These are phyloP conservation scores for Aphis craccivora DNA, from an alignment of 1,140 invertebrate species.

Conservation along the genomic window DNA sequence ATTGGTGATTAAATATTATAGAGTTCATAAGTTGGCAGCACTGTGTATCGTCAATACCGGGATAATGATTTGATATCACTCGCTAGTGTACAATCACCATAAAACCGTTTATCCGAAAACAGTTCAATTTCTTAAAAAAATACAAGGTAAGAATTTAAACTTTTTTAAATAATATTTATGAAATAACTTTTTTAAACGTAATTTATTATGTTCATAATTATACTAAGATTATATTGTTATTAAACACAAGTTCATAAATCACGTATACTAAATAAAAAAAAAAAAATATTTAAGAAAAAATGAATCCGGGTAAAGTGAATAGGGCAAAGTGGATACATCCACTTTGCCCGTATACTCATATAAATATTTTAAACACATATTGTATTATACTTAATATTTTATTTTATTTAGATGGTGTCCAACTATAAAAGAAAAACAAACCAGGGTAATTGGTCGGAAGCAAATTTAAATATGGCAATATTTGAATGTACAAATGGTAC, in stretches of 20 bases:
- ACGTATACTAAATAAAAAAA: no score
- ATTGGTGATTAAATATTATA: not conserved
- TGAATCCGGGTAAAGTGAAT: no score
- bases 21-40: not conserved
- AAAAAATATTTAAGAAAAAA: no score
- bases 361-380: not conserved
- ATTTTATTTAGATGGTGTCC: not conserved
- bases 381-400: not conserved
- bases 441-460: not conserved
- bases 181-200: not conserved
- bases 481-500: not conserved
- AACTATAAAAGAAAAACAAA: not conserved
- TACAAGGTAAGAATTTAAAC: not conserved
- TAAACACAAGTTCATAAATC: not conserved
- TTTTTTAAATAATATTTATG: not conserved
- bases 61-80: not conserved
- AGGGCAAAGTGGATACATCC: not conserved
- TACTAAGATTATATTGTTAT: not conserved
- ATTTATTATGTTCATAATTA: not conserved
- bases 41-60: not conserved
- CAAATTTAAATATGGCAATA: not conserved
- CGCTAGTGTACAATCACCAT: not conserved
- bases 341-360: not conserved
- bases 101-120: not conserved
- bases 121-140: not conserved